phyloP scores from a whole-genome alignment of 2,113 vertebrate genomes.

The Apodemus sylvaticus region DNA sequence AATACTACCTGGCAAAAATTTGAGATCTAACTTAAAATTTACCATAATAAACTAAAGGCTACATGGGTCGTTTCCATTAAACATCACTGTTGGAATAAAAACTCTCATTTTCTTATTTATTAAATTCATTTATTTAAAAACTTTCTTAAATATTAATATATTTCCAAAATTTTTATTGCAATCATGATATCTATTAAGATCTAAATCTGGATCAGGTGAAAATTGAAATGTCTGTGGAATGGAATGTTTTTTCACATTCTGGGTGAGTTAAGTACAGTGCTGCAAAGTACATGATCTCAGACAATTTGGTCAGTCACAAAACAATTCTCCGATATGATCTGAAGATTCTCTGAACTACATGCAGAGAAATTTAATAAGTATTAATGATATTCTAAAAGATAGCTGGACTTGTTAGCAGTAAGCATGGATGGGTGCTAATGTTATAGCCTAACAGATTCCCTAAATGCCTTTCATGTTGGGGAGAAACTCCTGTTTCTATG shows the following conservation, averaged over 20 bases:
- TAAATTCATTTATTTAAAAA: not conserved
- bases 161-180: constrained; percentile 37
- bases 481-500: constrained; percentile 83
- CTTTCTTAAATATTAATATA: constrained; percentile 42
- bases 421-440: constrained; percentile 70
- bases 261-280: constrained; percentile 40
- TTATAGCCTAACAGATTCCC: constrained; percentile 76
- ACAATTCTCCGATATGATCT: not conserved
- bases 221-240: not conserved
- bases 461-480: constrained; percentile 80
- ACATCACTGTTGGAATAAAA: constrained; percentile 30
- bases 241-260: not conserved
- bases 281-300: not conserved
- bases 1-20: not conserved
- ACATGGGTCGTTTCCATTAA: constrained; percentile 25
- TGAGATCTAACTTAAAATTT: constrained; percentile 24
- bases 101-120: constrained; percentile 6
- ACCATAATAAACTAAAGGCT: not conserved
- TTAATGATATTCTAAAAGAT: constrained; percentile 74
- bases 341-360: constrained; percentile 49
- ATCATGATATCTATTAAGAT: constrained; percentile 43
- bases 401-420: constrained; percentile 55
- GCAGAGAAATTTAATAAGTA: constrained; percentile 66
- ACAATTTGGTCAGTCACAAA: constrained; percentile 26
- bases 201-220: constrained; percentile 49